Conservation (phyloP, 2,888 invertebrate genomes). For the Ceraclea dissimilis region DNA sequence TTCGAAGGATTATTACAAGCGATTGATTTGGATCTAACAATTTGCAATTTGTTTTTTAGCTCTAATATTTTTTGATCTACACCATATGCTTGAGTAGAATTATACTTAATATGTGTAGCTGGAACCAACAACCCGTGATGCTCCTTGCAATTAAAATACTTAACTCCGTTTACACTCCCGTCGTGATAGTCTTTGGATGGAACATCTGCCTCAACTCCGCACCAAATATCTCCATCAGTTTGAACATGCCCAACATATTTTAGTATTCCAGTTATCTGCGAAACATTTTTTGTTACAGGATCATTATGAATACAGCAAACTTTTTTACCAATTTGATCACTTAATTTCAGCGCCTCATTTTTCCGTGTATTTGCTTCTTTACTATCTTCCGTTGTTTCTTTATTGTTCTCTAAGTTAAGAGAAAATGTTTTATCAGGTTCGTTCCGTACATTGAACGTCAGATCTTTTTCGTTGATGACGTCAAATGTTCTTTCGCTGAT, state of each 20-base stretch:
- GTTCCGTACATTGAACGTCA: conserved; percentile 14
- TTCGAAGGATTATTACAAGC: conserved; percentile 37
- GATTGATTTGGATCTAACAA: conserved; percentile 13
- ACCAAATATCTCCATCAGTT: conserved; percentile 50
- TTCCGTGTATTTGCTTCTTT: conserved; percentile 1
- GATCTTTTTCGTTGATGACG: conserved; percentile 11
- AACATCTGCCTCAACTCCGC: conserved; percentile 54
- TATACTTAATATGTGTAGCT: conserved; percentile 42
- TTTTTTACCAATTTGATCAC: conserved; percentile 12
- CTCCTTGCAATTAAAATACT: conserved; percentile 54
- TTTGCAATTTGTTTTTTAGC: conserved; percentile 38
- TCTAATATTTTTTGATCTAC: conserved; percentile 40
- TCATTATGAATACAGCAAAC: conserved; percentile 15
- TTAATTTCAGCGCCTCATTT: conserved; percentile 5
- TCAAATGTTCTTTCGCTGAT: conserved; percentile 13
- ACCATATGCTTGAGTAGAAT: conserved; percentile 20
- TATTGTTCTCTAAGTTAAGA: conserved; percentile 6
- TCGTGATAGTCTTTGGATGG: conserved; percentile 52
- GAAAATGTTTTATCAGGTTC: conserved; percentile 16
- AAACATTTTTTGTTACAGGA: conserved; percentile 27
- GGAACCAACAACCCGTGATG: conserved; percentile 58
- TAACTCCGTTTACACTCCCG: conserved; percentile 52
- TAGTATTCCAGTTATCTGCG: conserved; percentile 42
- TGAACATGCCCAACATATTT: conserved; percentile 50
- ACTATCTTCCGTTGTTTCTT: conserved; percentile 5